Evolutionary conservation across 2,888 invertebrate species (phyloP), one percentile per base, ranked within the genome.

Genomic region (Eilema caniola): DNA sequence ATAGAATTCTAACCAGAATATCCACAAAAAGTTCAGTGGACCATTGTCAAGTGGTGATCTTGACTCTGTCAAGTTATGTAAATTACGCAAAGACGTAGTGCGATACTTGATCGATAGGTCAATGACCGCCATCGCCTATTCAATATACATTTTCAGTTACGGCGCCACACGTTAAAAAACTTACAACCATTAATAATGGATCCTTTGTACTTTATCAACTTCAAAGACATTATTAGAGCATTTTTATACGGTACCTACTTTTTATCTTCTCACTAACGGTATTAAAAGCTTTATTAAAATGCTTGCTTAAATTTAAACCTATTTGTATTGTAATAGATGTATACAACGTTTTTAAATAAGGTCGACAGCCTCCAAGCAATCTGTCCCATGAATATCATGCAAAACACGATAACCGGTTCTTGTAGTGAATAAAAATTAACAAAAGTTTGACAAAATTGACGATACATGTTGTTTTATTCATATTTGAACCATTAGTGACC

Each of bases 1-100:
- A 78, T 77, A 81, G 85, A 84, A 84, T 73, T 76, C 82, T 66
- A 82, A 88, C 57, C 33, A 66, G 57, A 57, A 66, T 56, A 87
- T 86, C 89, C 86, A 89, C 83, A 90, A 85, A 86, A 88, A 86
- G 81, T 90, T 90, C 85, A 66, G 86, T 89, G 87, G 90, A 92
- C 93, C 87, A 85, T 90, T 90, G 90, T 89, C 80, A 88, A 91
- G 90, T 93, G 89, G 93, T 90, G 90, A 87, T 92, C 83, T 92
- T 89, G 88, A 87, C 83, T 90, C 87, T 91, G 93, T 92, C 92
- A 88, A 91, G 93, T 95, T 95, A 95, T 95, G 95, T 93, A 92
- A 95, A 95, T 95, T 89, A 90, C 83, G 87, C 87, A 88, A 90
- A 92, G 88, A 89, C 86, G 80, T 83, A 88, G 90, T 91, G 92